These are phyloP conservation scores for Nomada flava DNA, from an alignment of 2,888 invertebrate genomes.

Conservation along the genomic window DNA sequence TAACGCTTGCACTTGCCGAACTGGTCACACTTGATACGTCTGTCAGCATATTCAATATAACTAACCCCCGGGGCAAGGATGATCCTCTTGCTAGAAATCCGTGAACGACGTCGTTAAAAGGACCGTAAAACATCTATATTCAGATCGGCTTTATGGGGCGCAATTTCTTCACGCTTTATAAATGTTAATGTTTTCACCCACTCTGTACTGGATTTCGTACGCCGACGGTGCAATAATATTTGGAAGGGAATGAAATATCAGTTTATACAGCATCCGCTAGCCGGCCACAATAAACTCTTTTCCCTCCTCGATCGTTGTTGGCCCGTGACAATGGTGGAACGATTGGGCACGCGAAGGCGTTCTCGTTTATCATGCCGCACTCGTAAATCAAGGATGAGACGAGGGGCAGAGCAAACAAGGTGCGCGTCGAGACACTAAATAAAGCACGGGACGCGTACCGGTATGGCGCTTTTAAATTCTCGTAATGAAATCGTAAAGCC, in stretches of 20 bases:
- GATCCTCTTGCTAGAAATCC: slow-evolving; percentile 39
- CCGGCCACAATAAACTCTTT: slow-evolving; percentile 25
- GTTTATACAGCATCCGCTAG: background rate
- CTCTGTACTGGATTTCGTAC: background rate
- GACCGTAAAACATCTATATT: slow-evolving; percentile 53
- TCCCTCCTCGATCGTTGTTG: background rate
- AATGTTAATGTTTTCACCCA: slow-evolving; percentile 41
- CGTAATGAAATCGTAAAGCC: slow-evolving; percentile 72
- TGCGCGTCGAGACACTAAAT: slow-evolving; percentile 56
- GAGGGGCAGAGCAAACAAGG: slow-evolving; percentile 41
- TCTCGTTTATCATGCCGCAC: slow-evolving; percentile 58
- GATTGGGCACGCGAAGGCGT: slow-evolving; percentile 41
- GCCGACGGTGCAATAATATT: slow-evolving; percentile 16
- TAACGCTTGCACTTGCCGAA: slow-evolving; percentile 1
- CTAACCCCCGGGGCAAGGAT: too few relatives aligned
- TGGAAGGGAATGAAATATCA: background rate
- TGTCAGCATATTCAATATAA: slow-evolving; percentile 23
- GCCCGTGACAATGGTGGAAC: slow-evolving; percentile 52
- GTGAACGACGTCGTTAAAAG: slow-evolving; percentile 57
- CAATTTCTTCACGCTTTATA: slow-evolving; percentile 11
- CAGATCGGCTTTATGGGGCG: slow-evolving; percentile 40
- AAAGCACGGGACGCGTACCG: slow-evolving; percentile 49
- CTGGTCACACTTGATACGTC: slow-evolving; percentile 18
- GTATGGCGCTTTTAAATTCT: slow-evolving; percentile 67
- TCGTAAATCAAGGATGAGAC: slow-evolving; percentile 61